These are phyloP conservation scores for Ichneumon xanthorius DNA, from an alignment of 2,888 invertebrate genomes.

Conservation along the genomic window DNA sequence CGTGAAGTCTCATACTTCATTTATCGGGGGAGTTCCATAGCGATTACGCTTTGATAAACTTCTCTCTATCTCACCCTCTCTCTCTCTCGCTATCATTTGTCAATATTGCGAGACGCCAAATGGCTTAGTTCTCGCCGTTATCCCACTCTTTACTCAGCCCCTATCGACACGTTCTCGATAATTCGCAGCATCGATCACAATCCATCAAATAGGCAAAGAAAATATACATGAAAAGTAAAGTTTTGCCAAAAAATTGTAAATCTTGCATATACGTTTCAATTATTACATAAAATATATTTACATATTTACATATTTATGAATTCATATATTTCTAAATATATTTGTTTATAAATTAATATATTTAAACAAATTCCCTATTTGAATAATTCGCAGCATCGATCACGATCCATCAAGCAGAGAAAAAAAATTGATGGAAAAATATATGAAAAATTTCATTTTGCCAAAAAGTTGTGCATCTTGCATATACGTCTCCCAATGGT, in stretches of 20 bases:
- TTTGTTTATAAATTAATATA: too few species aligned
- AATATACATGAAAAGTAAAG: not conserved
- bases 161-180: not conserved
- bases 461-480: not conserved
- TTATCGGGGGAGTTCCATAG: not conserved
- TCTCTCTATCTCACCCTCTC: not conserved
- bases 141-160: not conserved
- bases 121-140: constrained; percentile 10
- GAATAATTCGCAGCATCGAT: not conserved
- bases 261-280: not conserved
- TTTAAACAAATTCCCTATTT: too few species aligned
- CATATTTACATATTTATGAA: too few species aligned
- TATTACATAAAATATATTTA: too few species aligned
- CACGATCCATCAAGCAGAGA: not conserved
- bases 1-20: not conserved
- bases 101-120: constrained; percentile 11
- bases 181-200: not conserved
- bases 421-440: not conserved
- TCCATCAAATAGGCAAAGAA: not conserved
- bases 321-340: too few species aligned
- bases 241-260: not conserved
- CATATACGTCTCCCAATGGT: too few species aligned
- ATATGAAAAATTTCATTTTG: not conserved
- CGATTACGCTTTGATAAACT: constrained; percentile 14
- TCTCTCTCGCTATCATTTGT: not conserved